Evolutionary conservation across 1,140 invertebrate species (phyloP), one percentile per base, ranked within the genome.

Genomic region (Bombus polaris): DNA sequence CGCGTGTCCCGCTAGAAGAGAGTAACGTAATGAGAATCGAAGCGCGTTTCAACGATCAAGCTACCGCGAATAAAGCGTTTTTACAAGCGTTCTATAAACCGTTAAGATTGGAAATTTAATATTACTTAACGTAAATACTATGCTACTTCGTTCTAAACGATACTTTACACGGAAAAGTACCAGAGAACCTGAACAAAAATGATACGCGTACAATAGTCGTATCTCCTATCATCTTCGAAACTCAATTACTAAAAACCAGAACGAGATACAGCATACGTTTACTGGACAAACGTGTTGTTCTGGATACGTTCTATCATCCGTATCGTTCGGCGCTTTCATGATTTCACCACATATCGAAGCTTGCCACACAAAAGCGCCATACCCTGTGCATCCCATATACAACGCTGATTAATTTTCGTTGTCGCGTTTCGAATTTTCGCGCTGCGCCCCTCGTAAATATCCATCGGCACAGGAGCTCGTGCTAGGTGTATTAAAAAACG

Each of bases 401-500:
- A 32, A 35, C 35, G 35, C 35, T 25, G 68, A 70, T 70, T 70
- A 70, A 70, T 70, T 70, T 37, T 37, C 68, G 22, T 35, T 6
- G 66, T n/a, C 18, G 66, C 68, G 68, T 37, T 37, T 76, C 32
- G 44, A 76, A 57, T 76, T 76, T 39, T 37, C 53, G 53, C 32
- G 47, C 25, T 35, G 2, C 2, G 22, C 18, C 35, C 35, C 44
- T 53, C 44, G 78, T 68, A 37, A 47, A 68, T 37, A 18, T 37
- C 42, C 25, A 37, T 70, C 25, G 62, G 4, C 35, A 4, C 22
- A n/a, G 35, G n/a, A 25, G 62, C 32, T 10, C 35, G 66, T 12
- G 66, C 66, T 35, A 10, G 39, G 68, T 74, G 53, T 44, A 81
- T 82, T 72, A 82, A 65, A 82, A 65, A 82, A 74, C 53, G n/a